Evolutionary conservation across 2,888 invertebrate genomes (phyloP), one percentile per base, ranked within the genome.

Genomic region (Pollenia griseotomentosa): DNA sequence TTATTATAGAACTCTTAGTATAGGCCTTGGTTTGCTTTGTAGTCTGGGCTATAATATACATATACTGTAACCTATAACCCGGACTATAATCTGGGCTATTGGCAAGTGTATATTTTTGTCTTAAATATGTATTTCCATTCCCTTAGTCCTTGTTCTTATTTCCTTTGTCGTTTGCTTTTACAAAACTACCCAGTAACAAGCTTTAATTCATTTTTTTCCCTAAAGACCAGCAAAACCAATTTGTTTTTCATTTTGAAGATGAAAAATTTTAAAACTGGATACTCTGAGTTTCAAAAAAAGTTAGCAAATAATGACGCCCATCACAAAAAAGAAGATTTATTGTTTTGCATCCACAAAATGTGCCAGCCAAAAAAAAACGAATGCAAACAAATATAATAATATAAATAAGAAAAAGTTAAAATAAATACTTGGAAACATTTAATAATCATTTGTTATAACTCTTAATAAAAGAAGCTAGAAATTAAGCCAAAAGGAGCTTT

Each of bases 261-360:
- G 46, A 55, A 42, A 57, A 66, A 59, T 48, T 74, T 46, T 14
- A 53, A 75, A 85, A 65, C 53, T 55, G 75, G 51, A 81, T 61
- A 61, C 12, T 48, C 23, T 78, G 23, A 23, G 19, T 73, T 33
- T 4, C 66, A 68, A 85, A 85, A 71, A 46, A 11, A 70, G 74
- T 75, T 53, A 70, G 73, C 9, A 53, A 16, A 81, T 65, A 53
- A 16, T 66, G 57, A 16, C 46, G n/a, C 71, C 4, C 16, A 19
- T 55, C 46, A 77, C 19, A 59, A 46, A 75, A 42, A 65, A 55
- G 19, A 73, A 79, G 74, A 86, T 86, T 86, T 86, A 83, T 83
- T 61, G 79, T 63, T 74, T 57, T 75, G 4, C 51, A 82, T 65
- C 79, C 83, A 65, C 83, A 73, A 75, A 75, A 83, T 63, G 19